Percentiles rank a stretch among this genome's conserved stretches.
Conservation (phyloP, 2,888 invertebrate species). For the Zygogramma bicolorata region DNA sequence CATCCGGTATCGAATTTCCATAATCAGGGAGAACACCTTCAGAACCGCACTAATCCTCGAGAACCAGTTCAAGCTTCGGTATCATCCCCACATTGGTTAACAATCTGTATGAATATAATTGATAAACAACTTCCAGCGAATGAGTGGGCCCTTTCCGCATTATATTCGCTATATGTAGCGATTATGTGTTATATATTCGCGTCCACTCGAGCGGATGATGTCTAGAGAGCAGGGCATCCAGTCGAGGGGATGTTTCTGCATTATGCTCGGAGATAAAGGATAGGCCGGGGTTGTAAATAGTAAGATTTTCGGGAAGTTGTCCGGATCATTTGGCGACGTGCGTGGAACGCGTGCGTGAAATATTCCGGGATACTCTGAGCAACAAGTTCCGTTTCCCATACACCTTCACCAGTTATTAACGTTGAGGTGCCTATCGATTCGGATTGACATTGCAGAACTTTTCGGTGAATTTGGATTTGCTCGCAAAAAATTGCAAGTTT, state of each 20-base stretch:
- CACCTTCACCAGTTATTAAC: no score
- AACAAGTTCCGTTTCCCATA: no score
- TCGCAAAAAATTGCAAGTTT: no score
- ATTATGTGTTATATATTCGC: neutral
- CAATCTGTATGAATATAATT: constrained; percentile 29
- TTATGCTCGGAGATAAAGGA: neutral
- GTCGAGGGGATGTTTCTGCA: neutral
- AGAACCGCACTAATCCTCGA: neutral
- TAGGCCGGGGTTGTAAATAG: neutral
- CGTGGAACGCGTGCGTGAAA: neutral
- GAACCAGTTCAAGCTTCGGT: neutral
- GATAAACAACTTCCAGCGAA: constrained; percentile 22
- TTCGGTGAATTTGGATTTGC: no score
- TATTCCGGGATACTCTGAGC: no score
- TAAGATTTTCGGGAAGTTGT: neutral
- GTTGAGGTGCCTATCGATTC: no score
- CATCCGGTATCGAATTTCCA: neutral
- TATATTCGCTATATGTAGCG: neutral
- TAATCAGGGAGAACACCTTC: neutral
- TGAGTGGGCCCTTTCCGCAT: constrained; percentile 13
- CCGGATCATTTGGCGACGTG: neutral
- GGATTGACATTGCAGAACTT: no score
- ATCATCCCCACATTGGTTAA: constrained; percentile 15
- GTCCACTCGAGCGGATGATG: neutral
- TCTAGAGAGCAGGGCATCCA: neutral